These are phyloP conservation scores for Myoxocephalus aenaeus DNA, from an alignment of 2,797 vertebrate genomes.

Conservation along the genomic window DNA sequence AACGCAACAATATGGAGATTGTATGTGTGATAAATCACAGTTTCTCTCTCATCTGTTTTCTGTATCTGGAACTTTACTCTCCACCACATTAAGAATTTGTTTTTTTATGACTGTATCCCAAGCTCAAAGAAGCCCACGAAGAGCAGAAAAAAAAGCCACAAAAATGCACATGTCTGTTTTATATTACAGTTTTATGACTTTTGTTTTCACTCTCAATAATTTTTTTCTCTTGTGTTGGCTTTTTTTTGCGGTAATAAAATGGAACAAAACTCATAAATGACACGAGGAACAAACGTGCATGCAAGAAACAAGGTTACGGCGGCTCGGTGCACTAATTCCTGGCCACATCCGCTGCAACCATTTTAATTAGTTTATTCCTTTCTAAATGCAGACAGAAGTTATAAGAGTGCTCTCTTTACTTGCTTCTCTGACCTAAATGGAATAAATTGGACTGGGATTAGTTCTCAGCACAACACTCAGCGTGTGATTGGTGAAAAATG, in stretches of 20 bases:
- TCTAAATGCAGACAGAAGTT: slow-evolving; percentile 76
- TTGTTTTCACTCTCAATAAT: slow-evolving; percentile 20
- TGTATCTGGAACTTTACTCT: slow-evolving; percentile 23
- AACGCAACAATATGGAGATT: neutral
- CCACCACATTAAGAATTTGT: slow-evolving; percentile 6
- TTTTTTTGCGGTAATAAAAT: slow-evolving; percentile 37
- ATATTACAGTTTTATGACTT: slow-evolving; percentile 29
- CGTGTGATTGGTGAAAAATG: slow-evolving; percentile 62
- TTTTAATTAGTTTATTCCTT: slow-evolving; percentile 77
- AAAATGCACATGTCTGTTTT: slow-evolving; percentile 30
- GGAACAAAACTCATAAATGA: slow-evolving; percentile 40
- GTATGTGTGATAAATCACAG: slow-evolving; percentile 21
- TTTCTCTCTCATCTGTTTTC: slow-evolving; percentile 1
- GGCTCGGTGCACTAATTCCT: slow-evolving; percentile 59
- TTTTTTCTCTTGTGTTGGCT: slow-evolving; percentile 9
- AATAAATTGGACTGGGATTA: slow-evolving; percentile 76
- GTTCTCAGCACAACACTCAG: slow-evolving; percentile 63
- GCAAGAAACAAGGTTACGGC: slow-evolving; percentile 56
- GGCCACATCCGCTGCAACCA: slow-evolving; percentile 58
- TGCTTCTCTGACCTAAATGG: slow-evolving; percentile 75
- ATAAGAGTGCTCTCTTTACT: slow-evolving; percentile 68
- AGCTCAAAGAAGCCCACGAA: slow-evolving; percentile 30
- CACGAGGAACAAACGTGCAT: slow-evolving; percentile 43
- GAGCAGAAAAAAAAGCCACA: neutral
- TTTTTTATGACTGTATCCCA: slow-evolving; percentile 25